phyloP scores from a whole-genome alignment of 2,113 vertebrate genomes.

The Zosterops pallidus region DNA sequence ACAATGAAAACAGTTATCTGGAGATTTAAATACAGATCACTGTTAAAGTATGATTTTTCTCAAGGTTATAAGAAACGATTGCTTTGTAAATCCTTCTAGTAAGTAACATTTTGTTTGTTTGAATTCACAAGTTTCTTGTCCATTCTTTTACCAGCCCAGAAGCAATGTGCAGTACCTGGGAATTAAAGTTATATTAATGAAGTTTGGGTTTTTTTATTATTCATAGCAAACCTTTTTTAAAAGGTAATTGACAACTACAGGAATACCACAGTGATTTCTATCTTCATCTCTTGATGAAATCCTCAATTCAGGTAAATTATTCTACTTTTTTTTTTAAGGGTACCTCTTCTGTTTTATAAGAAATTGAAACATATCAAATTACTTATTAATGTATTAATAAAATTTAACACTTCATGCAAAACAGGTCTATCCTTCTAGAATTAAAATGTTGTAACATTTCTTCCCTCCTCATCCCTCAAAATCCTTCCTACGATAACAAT shows the following conservation, averaged over 20 bases:
- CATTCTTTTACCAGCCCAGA: not conserved
- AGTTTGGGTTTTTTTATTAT: not conserved
- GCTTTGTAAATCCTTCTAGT: slow-evolving; percentile 19
- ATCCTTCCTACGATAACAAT: not conserved
- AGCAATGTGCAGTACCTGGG: not conserved
- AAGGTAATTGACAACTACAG: not conserved
- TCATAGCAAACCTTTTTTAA: not conserved
- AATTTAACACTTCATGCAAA: not conserved
- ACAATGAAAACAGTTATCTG: slow-evolving; percentile 14
- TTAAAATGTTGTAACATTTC: not conserved
- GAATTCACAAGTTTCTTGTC: not conserved
- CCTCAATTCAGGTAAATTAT: not conserved
- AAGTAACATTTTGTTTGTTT: not conserved
- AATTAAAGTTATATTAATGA: not conserved
- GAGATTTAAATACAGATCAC: slow-evolving; percentile 16
- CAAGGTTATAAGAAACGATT: slow-evolving; percentile 14
- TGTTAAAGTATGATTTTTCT: slow-evolving; percentile 3
- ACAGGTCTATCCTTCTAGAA: not conserved
- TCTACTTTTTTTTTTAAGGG: not conserved
- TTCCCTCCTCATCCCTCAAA: not conserved
- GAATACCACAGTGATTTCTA: not conserved
- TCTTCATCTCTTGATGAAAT: not conserved
- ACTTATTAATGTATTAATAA: not conserved
- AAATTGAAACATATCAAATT: not conserved
- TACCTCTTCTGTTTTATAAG: not conserved